phyloP scores from a whole-genome alignment of 2,797 vertebrate genomes.

The Saxicola maurus region DNA sequence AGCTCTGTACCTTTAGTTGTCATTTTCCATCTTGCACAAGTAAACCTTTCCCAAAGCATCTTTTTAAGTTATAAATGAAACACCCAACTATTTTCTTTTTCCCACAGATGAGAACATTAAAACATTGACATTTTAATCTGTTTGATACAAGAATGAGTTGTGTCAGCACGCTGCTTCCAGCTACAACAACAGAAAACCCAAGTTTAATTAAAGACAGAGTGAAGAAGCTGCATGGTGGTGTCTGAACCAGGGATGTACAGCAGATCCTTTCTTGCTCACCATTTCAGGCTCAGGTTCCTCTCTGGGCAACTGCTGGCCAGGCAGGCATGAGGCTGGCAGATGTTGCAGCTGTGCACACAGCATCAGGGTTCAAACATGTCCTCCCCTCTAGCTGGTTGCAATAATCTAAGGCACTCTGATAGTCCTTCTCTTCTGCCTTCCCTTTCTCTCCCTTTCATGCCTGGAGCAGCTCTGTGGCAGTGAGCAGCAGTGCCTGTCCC shows the following conservation, averaged over 20 bases:
- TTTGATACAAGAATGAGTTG: conserved; percentile 73
- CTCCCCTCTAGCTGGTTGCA: neutral
- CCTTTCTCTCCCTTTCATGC: neutral
- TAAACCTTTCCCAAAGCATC: conserved; percentile 60
- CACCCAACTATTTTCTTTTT: conserved; percentile 72
- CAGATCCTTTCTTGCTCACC: neutral
- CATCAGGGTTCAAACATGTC: neutral
- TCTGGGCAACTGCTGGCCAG: neutral
- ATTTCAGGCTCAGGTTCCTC: conserved; percentile 11
- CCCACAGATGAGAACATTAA: conserved; percentile 73
- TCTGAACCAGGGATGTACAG: conserved; percentile 20
- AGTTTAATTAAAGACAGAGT: conserved; percentile 76
- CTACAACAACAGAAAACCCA: conserved; percentile 70
- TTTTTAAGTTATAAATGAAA: conserved; percentile 74
- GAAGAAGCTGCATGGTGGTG: conserved; percentile 35
- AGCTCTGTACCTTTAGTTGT: conserved; percentile 58
- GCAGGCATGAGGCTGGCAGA: neutral
- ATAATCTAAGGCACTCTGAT: neutral
- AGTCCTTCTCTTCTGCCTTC: neutral
- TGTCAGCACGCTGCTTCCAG: conserved; percentile 75
- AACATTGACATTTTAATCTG: conserved; percentile 77
- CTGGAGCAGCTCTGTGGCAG: neutral
- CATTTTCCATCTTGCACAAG: conserved; percentile 49
- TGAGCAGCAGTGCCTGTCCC: neutral
- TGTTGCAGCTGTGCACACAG: neutral